These are phyloP conservation scores for Nomada fabriciana DNA, from an alignment of 2,888 invertebrate species.

Conservation along the genomic window DNA sequence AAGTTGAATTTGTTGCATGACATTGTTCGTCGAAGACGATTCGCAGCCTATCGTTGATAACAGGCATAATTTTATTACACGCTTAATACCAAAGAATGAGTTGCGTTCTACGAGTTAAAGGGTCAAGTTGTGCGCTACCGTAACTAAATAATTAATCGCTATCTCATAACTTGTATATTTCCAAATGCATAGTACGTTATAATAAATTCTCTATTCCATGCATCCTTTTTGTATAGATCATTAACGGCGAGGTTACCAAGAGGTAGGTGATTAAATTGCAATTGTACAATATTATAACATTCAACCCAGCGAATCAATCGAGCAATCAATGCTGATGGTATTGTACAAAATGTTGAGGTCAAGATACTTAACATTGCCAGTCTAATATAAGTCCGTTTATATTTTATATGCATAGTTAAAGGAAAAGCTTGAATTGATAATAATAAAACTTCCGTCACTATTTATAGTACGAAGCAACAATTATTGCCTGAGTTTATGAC, in stretches of 20 bases:
- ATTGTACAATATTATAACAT: background rate
- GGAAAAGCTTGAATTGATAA: background rate
- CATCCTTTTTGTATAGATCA: constrained; percentile 34
- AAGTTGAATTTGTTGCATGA: background rate
- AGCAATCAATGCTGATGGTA: no score
- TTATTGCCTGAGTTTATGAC: no score
- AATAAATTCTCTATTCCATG: constrained; percentile 74
- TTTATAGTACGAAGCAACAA: background rate
- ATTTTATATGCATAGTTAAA: background rate
- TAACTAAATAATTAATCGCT: constrained; percentile 57
- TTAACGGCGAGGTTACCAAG: background rate
- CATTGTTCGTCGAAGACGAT: constrained; percentile 8
- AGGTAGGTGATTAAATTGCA: constrained; percentile 35
- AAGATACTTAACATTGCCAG: background rate
- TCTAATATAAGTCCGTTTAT: background rate
- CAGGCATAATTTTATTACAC: constrained; percentile 45
- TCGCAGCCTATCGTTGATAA: constrained; percentile 30
- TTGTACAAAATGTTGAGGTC: no score
- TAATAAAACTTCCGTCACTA: no score
- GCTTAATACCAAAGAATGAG: constrained; percentile 73
- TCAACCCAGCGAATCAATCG: background rate
- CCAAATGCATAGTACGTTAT: constrained; percentile 64
- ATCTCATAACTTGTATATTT: constrained; percentile 69
- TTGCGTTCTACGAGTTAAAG: constrained; percentile 57
- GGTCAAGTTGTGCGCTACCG: constrained; percentile 57